Evolutionary conservation across 2,888 invertebrate genomes (phyloP), one percentile per base, ranked within the genome.

Genomic region (Dicranocentrus wangi): DNA sequence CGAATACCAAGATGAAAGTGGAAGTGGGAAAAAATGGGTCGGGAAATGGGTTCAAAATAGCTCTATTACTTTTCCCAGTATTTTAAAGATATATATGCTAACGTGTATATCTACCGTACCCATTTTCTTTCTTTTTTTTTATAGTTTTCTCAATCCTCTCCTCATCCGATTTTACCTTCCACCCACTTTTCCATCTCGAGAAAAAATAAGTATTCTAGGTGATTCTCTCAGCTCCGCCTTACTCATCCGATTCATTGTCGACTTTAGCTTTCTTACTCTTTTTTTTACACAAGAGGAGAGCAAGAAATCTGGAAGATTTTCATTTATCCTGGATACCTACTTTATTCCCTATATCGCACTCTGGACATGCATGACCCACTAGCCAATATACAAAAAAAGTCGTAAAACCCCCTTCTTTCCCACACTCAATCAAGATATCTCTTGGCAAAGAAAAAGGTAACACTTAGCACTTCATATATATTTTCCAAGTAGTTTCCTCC

Each of bases 41-140:
- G 68, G 75, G 55, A 76, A 76, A 68, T 68, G 58, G 69, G 65
- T 53, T 68, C 58, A 66, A 76, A 76, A 76, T 76, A 76, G 68
- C 66, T 63, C 42, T 19, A 17, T 61, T 25, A 17, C 39, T 70
- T 21, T 23, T 53, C 47, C 28, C 42, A n/a, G n/a, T n/a, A n/a
- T n/a, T n/a, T n/a, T n/a, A n/a, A n/a, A n/a, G n/a, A 60, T 60
- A 21, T 28, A 25, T 60, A 60, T 60, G 17, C 55, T 42, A n/a
- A 23, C n/a, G 43, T 42, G 28, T 21, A 15, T 21, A 23, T 15
- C 65, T 43, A 23, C 43, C 63, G 28, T 17, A 55, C 15, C 63
- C 63, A 23, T 27, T 47, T 55, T 19, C 63, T 47, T 19, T 47
- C 21, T 17, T 23, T 66, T 66, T n/a, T n/a, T n/a, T n/a, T n/a